phyloP scores from a whole-genome alignment of 2,113 vertebrate genomes.

The Calidris pugnax region DNA sequence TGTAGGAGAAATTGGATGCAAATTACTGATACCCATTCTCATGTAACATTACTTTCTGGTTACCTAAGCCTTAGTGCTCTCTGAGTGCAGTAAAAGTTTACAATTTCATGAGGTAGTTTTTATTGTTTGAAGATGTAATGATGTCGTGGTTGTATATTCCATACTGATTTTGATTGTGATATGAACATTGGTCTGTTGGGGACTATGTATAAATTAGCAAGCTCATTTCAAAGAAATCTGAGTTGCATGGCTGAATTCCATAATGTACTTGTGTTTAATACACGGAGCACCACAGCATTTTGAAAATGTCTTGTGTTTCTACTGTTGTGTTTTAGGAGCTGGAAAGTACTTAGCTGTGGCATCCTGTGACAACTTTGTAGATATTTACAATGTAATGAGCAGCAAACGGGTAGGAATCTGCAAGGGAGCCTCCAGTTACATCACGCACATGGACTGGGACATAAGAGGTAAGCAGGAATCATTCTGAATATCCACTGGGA shows the following conservation, averaged over 20 bases:
- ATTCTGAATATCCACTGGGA: background rate
- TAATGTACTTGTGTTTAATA: background rate
- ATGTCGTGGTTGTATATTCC: background rate
- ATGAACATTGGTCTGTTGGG: background rate
- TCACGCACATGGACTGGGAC: slow-evolving; percentile 98
- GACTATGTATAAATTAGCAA: background rate
- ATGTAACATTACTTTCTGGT: background rate
- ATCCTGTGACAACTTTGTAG: slow-evolving; percentile 93
- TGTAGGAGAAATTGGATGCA: background rate
- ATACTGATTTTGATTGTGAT: background rate
- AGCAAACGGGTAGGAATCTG: slow-evolving; percentile 96
- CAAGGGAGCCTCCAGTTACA: slow-evolving; percentile 91
- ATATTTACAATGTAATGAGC: slow-evolving; percentile 96
- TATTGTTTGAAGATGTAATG: background rate
- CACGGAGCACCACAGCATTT: background rate
- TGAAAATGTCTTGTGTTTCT: background rate
- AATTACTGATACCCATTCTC: background rate
- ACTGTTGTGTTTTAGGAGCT: slow-evolving; percentile 75
- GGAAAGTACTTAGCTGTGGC: slow-evolving; percentile 97
- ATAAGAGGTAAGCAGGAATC: slow-evolving; percentile 81
- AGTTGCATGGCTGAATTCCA: background rate
- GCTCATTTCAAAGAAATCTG: background rate
- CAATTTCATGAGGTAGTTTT: background rate
- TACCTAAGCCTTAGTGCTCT: background rate
- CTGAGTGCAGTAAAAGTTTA: background rate